Base-by-base conservation (phyloP, 2,888 invertebrate species). In the Xylota segnis region DNA sequence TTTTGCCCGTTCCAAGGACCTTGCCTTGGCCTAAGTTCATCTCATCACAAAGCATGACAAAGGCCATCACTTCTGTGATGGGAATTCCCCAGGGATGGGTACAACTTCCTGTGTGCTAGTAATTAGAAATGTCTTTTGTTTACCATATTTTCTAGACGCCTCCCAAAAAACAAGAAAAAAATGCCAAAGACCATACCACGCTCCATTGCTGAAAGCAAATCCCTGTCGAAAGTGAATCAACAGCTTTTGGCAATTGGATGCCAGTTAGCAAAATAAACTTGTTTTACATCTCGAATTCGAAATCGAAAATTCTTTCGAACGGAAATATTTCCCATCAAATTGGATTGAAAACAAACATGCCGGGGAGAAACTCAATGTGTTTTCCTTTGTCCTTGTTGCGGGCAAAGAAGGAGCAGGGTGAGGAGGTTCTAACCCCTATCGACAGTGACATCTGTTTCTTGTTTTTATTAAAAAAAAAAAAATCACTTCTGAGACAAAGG, bases 321-420 rank as follows among this genome's bases (percentile, higher is more conserved):
- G 63, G 18, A 47, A 63, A 63, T 29, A 45, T 27, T 18, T 32
- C 27, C 29, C 27, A 45, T 45, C 45, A 45, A 63, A 63, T 16
- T 47, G 45, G 12, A 16, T 32, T 32, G 45, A 47, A 63, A 29
- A 63, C 45, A 63, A 63, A 63, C 45, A 63, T 32, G 14, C 10
- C 14, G 27, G 5, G 10, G 29, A 5, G 1, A 23, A 7, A n/a
- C n/a, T 14, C 14, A 14, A 43, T 43, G 14, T 43, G 43, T 43
- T 43, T 43, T 43, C 43, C 14, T 43, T 43, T 43, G 43, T 43
- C 43, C n/a, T 14, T 43, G 9, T 34, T 34, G 7, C 2, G 7
- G 34, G 6, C n/a, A n/a, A n/a, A 32, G 34, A 10, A 10, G 7
- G 6, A 32, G 10, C 1, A 9, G 34, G 34, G 9, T 4, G 7